These are phyloP conservation scores for Pollenia labialis DNA, from an alignment of 2,888 invertebrate species.

Conservation along the genomic window DNA sequence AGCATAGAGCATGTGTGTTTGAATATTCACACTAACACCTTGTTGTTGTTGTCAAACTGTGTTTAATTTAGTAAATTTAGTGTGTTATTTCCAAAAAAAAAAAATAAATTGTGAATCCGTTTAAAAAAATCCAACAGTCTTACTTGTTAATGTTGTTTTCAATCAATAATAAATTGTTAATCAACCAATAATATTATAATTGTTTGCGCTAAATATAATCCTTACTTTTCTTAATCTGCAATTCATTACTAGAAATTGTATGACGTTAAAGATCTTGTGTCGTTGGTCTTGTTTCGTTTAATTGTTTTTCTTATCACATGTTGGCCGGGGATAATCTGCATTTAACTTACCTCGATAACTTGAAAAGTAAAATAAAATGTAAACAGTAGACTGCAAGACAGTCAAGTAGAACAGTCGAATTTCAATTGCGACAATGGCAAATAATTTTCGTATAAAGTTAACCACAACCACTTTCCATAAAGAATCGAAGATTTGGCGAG, in stretches of 20 bases:
- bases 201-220: no score
- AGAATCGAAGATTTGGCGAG: constrained; percentile 46
- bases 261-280: neutral
- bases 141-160: no score
- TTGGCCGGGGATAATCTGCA: no score
- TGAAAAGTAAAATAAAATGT: neutral
- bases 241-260: neutral
- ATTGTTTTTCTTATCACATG: neutral
- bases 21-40: no score
- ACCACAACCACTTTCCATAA: constrained; percentile 21
- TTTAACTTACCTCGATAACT: neutral
- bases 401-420: constrained; percentile 1
- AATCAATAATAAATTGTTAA: no score
- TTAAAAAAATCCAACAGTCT: no score
- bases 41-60: no score
- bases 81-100: no score
- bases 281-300: neutral
- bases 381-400: neutral
- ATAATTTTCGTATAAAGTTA: neutral
- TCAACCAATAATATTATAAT: no score
- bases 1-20: no score
- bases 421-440: constrained; percentile 19
- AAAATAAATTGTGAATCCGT: no score
- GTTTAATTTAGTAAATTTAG: no score
- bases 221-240: neutral